Evolutionary conservation across 2,113 vertebrate species (phyloP).

Genomic region (Sprattus sprattus): DNA sequence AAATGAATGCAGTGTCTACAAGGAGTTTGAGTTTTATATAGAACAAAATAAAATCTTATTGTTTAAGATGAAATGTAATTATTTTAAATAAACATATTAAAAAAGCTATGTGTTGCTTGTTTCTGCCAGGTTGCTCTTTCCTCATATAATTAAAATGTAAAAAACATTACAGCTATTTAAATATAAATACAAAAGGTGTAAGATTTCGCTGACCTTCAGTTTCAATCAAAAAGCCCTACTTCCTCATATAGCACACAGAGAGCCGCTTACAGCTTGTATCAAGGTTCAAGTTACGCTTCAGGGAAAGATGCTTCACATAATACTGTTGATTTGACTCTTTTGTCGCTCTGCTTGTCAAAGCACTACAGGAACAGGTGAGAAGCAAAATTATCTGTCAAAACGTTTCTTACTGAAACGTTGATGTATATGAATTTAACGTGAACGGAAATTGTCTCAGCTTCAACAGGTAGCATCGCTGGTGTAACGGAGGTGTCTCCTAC

Average conservation of each 20-base stretch:
- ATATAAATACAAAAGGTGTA: neutral
- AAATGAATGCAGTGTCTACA: neutral
- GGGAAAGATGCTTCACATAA: constrained; percentile 51
- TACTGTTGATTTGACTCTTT: constrained; percentile 49
- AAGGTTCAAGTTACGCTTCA: neutral
- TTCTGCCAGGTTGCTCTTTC: too few species aligned
- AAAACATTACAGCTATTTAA: too few species aligned
- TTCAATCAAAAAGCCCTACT: neutral
- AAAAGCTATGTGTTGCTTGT: too few species aligned
- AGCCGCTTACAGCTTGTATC: neutral
- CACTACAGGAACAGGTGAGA: constrained; percentile 29
- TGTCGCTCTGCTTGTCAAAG: constrained; percentile 35
- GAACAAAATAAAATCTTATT: neutral
- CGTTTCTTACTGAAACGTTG: neutral
- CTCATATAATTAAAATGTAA: too few species aligned
- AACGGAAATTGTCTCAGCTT: neutral
- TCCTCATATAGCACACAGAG: neutral
- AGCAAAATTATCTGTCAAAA: neutral
- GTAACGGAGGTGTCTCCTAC: neutral
- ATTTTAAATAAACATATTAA: too few species aligned
- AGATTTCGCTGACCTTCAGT: neutral
- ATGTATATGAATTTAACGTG: neutral
- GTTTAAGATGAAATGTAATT: neutral
- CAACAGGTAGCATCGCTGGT: neutral
- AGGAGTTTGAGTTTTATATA: neutral